Base-by-base conservation (phyloP, 2,797 vertebrate species). In the Falco biarmicus region DNA sequence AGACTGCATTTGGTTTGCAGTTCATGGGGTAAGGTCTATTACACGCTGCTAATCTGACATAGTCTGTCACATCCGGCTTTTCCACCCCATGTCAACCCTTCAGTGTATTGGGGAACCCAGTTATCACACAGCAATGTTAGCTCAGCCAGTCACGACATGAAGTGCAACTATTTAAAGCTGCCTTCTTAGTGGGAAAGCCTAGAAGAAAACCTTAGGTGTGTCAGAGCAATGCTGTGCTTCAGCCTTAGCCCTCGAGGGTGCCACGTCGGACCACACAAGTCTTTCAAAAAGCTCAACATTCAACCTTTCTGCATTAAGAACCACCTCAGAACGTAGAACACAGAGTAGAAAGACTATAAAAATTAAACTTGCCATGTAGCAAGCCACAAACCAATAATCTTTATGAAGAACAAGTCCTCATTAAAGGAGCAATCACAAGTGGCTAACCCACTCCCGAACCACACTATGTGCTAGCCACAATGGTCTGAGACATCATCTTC, bases 281-380 rank as follows among this genome's bases (percentile, higher is more conserved):
- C 51, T 76, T 34, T 61, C 34, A 34, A 26, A 81, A 63, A 75
- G 14, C 65, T 61, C 39, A 11, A 24, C 31, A 15, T 60, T 61
- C n/a, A 74, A 37, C 29, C 32, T 37, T 68, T 19, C 56, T 53
- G 17, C 16, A 43, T 4, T n/a, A 65, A 41, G 24, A 26, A 21
- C 39, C 16, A 32, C 7, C 8, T 15, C 1, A 0, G 14, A 59
- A 43, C 0, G 0, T 45, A 45, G 43, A 45, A 45, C 22, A 29
- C 0, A 41, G 12, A 54, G 47, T 32, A 73, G 54, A 48, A 50
- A 66, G 15, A 41, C 20, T 32, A 32, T 8, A 13, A 57, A 61
- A 76, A 90, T 28, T 45, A 60, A 77, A 32, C 16, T 26, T 66
- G 10, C 57, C 51, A 66, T 4, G 19, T 6, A 75, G 41, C 61